Evolutionary conservation across 1,140 invertebrate species (phyloP).

Genomic region (Batillaria attramentaria): DNA sequence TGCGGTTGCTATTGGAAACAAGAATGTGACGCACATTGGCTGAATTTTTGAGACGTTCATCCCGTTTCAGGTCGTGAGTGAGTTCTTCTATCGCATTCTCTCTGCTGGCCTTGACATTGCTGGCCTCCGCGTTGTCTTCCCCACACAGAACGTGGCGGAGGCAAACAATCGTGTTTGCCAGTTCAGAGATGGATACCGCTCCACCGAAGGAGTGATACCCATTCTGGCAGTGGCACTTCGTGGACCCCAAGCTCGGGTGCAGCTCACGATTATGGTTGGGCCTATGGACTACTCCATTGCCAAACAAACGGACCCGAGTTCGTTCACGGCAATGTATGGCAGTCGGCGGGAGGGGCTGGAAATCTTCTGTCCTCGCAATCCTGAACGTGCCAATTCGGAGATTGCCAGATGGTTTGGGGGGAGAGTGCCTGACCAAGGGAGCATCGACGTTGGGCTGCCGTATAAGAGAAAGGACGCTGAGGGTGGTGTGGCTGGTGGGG

Average conservation of each 20-base stretch:
- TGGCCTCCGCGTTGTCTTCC: constrained; percentile 20
- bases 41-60: no score
- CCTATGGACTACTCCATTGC: constrained; percentile 65
- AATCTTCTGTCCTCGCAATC: constrained; percentile 63
- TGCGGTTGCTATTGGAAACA: no score
- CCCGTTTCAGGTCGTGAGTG: constrained; percentile 6
- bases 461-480: constrained; percentile 51
- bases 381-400: constrained; percentile 53
- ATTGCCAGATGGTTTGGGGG: constrained; percentile 67
- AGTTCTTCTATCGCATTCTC: neutral
- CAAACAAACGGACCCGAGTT: constrained; percentile 66
- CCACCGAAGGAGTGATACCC: constrained; percentile 54
- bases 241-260: constrained; percentile 56
- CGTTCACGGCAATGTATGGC: constrained; percentile 66
- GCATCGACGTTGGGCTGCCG: constrained; percentile 63
- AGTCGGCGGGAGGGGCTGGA: constrained; percentile 58
- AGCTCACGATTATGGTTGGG: constrained; percentile 53
- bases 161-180: no score
- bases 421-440: constrained; percentile 57
- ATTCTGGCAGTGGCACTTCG: constrained; percentile 64
- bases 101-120: constrained; percentile 16
- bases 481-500: neutral
- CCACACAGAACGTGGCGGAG: no score
- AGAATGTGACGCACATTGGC: no score
- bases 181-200: constrained; percentile 17